Percentiles rank a stretch among this genome's conserved stretches.
These are phyloP conservation scores for Oreochromis grahami DNA, from an alignment of 2,797 vertebrate genomes.

Conservation along the genomic window DNA sequence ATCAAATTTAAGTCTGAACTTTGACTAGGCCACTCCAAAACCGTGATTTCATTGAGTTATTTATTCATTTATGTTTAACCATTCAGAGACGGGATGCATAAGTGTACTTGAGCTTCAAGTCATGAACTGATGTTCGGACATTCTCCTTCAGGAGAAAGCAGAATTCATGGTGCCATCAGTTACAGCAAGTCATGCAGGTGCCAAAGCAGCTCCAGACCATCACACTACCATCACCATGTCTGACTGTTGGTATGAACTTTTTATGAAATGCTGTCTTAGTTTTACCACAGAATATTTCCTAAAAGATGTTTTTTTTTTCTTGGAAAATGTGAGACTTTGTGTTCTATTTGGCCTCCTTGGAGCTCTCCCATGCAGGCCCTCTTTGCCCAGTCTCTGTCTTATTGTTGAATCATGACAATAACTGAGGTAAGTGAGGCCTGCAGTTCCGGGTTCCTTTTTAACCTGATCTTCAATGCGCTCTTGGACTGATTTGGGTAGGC, in stretches of 20 bases:
- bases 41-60: background rate
- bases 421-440: background rate
- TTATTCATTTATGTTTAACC: background rate
- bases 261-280: background rate
- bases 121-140: background rate
- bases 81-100: background rate
- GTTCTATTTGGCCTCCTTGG: background rate
- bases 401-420: background rate
- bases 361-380: background rate
- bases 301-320: background rate
- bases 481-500: background rate
- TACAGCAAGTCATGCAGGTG: fast-evolving
- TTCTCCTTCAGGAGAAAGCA: background rate
- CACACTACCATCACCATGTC: background rate
- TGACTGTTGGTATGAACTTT: background rate
- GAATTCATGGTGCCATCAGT: background rate
- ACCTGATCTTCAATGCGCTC: background rate
- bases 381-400: background rate
- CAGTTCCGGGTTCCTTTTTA: background rate
- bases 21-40: background rate
- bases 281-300: background rate
- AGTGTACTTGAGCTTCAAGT: background rate
- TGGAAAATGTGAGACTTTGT: background rate
- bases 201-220: background rate
- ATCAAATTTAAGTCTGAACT: background rate